These are phyloP conservation scores for Serranus cabrilla DNA, from an alignment of 2,797 vertebrate genomes.

Conservation along the genomic window DNA sequence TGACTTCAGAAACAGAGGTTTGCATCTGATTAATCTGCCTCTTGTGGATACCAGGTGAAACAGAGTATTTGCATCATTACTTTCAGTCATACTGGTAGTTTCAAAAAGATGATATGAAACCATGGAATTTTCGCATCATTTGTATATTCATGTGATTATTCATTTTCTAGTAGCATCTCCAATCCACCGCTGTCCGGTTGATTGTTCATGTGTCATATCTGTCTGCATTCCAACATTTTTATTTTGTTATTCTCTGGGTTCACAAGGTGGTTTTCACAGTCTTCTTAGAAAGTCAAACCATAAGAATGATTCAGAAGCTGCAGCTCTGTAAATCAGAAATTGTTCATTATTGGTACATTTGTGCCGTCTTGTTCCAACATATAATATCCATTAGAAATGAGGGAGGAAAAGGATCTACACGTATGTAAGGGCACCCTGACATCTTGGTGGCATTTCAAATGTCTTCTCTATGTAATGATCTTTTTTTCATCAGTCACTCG, in stretches of 20 bases:
- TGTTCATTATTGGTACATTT: conserved; percentile 26
- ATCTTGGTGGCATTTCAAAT: conserved; percentile 74
- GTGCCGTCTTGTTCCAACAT: conserved; percentile 26
- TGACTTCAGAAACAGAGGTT: no score
- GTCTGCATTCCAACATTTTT: background rate
- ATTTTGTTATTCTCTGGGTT: background rate
- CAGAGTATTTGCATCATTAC: background rate
- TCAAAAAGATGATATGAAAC: conserved; percentile 2
- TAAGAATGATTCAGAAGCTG: background rate
- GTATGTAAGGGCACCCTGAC: conserved; percentile 63
- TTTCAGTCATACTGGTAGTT: background rate
- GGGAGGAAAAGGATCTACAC: conserved; percentile 25
- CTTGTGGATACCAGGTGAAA: background rate
- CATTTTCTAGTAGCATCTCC: background rate
- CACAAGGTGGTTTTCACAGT: background rate
- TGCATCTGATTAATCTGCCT: no score
- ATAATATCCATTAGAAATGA: conserved; percentile 40
- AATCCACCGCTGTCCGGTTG: background rate
- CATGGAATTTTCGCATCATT: background rate
- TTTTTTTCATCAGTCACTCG: conserved; percentile 76
- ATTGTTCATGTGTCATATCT: background rate
- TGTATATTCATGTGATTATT: background rate
- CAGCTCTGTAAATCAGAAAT: conserved; percentile 2
- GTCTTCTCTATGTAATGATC: conserved; percentile 68
- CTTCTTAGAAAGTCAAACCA: conserved; percentile 1